Conservation (phyloP, 2,797 vertebrate genomes). For the Argyrosomus regius region DNA sequence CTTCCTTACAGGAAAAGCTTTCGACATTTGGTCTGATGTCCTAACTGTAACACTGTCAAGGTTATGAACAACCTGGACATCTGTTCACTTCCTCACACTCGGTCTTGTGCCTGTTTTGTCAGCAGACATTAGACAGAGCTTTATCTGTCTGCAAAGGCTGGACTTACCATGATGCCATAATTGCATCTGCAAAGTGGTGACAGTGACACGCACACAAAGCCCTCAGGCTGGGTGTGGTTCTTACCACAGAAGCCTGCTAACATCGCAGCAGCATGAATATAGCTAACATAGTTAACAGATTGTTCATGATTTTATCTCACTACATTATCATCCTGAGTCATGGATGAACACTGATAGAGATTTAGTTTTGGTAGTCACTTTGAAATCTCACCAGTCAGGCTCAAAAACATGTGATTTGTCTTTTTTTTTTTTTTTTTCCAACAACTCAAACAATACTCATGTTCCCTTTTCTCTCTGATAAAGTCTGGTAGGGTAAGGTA, state of each 20-base stretch:
- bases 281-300: not conserved
- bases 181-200: not conserved
- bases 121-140: slow-evolving; percentile 25
- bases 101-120: not conserved
- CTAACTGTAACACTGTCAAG: not conserved
- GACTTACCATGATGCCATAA: slow-evolving; percentile 1
- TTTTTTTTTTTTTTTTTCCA: not conserved
- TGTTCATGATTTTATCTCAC: not conserved
- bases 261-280: not conserved
- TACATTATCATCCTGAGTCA: not conserved
- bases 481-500: not conserved
- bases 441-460: not conserved
- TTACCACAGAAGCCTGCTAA: not conserved
- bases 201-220: slow-evolving; percentile 5
- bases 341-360: not conserved
- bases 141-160: slow-evolving; percentile 9
- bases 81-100: not conserved
- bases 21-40: not conserved
- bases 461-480: not conserved
- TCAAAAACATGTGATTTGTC: not conserved
- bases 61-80: not conserved
- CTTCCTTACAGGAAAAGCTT: not conserved
- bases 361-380: not conserved
- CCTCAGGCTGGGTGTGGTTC: slow-evolving; percentile 50
- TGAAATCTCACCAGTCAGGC: not conserved